phyloP scores from a whole-genome alignment of 2,797 vertebrate species.

The Premnoplex brunnescens region DNA sequence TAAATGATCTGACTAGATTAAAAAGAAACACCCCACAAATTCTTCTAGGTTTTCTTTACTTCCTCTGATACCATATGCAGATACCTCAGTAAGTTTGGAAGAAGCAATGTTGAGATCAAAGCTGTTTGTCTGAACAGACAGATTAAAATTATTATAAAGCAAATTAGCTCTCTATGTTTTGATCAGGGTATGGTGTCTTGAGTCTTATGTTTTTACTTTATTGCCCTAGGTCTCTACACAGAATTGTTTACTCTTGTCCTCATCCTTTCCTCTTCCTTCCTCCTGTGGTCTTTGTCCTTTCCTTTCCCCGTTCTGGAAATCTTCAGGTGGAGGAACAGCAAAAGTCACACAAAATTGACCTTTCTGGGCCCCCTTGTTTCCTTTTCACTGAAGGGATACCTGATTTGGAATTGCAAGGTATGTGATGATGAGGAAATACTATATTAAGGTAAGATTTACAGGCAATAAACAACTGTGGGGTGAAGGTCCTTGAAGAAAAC shows the following conservation, averaged over 20 bases:
- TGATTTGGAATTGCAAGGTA: not conserved
- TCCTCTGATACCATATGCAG: fast-evolving
- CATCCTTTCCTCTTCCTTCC: not conserved
- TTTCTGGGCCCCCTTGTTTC: not conserved
- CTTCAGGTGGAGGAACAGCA: not conserved
- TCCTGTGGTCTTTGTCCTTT: not conserved
- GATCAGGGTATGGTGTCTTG: not conserved
- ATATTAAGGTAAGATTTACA: not conserved
- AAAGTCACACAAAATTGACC: not conserved
- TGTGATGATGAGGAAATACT: not conserved
- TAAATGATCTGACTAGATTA: not conserved
- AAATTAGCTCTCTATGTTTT: not conserved
- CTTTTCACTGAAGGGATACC: not conserved
- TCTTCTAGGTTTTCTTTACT: not conserved
- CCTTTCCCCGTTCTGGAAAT: not conserved
- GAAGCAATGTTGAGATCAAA: not conserved
- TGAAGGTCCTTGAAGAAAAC: not conserved
- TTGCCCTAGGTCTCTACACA: not conserved
- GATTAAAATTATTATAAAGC: not conserved
- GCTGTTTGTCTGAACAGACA: not conserved
- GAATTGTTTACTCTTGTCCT: not conserved
- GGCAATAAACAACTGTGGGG: not conserved
- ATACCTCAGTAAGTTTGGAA: not conserved
- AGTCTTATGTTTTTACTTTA: not conserved
- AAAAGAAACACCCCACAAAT: not conserved